A percentile compares a stretch with the other conserved stretches of the same genome.
These are phyloP conservation scores for Nettapus auritus DNA, from an alignment of 2,113 vertebrate species.

Conservation along the genomic window DNA sequence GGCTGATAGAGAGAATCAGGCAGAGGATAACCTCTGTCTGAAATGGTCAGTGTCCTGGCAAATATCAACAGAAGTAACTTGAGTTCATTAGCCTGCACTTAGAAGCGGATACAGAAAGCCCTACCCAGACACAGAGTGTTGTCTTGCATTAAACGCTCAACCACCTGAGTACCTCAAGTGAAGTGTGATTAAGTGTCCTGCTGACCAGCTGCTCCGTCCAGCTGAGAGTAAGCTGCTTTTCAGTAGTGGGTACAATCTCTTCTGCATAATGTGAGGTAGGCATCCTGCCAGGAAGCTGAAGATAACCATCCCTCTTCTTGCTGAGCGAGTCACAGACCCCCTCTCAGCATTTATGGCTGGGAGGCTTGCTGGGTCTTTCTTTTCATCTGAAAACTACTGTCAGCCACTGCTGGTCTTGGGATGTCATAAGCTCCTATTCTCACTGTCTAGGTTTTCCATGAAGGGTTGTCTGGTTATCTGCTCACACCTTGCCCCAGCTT, in stretches of 20 bases:
- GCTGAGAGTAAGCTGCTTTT: slow-evolving; percentile 7
- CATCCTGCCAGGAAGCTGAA: neutral
- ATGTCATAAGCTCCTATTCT: neutral
- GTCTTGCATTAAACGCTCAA: neutral
- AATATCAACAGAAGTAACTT: slow-evolving; percentile 23
- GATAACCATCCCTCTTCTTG: neutral
- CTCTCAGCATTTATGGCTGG: neutral
- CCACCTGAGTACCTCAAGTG: slow-evolving; percentile 27
- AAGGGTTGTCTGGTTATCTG: neutral
- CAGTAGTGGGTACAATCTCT: neutral
- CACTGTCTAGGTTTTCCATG: neutral
- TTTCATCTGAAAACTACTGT: slow-evolving; percentile 1
- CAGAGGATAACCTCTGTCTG: slow-evolving; percentile 30
- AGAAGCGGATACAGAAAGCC: neutral
- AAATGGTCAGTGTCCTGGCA: slow-evolving; percentile 33
- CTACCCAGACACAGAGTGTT: neutral
- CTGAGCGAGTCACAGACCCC: neutral
- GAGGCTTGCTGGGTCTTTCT: neutral
- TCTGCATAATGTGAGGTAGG: neutral
- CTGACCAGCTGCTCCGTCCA: slow-evolving; percentile 7
- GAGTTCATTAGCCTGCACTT: slow-evolving; percentile 15
- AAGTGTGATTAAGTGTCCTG: slow-evolving; percentile 3
- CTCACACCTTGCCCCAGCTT: neutral
- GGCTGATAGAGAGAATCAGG: slow-evolving; percentile 18
- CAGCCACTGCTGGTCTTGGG: neutral